These are phyloP conservation scores for Corapipo altera DNA, from an alignment of 2,113 vertebrate species.

Conservation along the genomic window DNA sequence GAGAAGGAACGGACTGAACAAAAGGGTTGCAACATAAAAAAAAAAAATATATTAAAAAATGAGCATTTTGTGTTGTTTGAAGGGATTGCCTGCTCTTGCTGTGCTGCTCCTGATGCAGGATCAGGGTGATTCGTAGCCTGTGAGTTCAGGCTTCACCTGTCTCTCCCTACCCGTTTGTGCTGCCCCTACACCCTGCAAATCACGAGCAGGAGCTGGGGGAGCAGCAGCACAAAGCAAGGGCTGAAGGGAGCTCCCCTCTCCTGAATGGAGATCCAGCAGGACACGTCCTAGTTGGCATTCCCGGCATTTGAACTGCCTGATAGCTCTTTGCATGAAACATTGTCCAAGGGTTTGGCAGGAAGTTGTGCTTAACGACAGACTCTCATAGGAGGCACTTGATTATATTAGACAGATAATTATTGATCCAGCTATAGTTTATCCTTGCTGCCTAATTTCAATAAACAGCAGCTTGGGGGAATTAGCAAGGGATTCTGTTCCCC, in stretches of 20 bases:
- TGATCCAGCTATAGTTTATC: constrained; percentile 68
- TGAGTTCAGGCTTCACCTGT: fast-evolving
- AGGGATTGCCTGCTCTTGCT: not conserved
- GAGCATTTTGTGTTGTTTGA: fast-evolving
- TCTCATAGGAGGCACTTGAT: constrained; percentile 68
- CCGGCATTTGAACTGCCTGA: not conserved
- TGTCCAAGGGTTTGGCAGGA: not conserved
- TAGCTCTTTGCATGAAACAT: not conserved
- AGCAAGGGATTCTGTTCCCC: constrained; percentile 62
- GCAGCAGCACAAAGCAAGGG: not conserved
- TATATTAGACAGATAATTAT: constrained; percentile 77
- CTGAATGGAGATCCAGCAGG: not conserved
- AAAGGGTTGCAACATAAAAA: fast-evolving
- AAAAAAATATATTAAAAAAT: fast-evolving
- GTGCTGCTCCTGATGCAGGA: not conserved
- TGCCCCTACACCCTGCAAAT: fast-evolving
- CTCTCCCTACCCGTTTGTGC: fast-evolving
- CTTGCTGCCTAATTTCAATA: constrained; percentile 80
- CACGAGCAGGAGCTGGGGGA: fast-evolving
- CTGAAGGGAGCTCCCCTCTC: not conserved
- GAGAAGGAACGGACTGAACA: not conserved
- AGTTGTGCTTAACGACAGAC: constrained; percentile 20
- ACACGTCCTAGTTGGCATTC: not conserved
- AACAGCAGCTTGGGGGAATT: constrained; percentile 76
- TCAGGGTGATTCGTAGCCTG: not conserved